Evolutionary conservation across 2,888 invertebrate genomes (phyloP), one percentile per base, ranked within the genome.

Genomic region (Ophioninae sp.): DNA sequence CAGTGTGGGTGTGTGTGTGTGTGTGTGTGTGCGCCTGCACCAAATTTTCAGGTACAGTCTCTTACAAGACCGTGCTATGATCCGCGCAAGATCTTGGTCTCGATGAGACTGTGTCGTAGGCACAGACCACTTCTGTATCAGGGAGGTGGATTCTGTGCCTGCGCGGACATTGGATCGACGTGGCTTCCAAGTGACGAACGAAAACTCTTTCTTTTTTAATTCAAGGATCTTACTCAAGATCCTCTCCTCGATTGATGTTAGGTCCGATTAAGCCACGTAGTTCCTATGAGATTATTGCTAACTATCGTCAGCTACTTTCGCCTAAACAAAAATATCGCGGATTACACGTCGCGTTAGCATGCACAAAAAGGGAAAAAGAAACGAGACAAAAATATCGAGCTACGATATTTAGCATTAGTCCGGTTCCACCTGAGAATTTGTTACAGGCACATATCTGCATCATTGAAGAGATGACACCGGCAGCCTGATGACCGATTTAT

Each of bases 31-130:
- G 88, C 89, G 91, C 91, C 93, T 93, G 91, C 93, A 94, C 94
- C 94, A 94, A 94, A 94, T 94, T 94, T 94, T 94, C 94, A 94
- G 95, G 94, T 94, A 93, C 93, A 93, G 93, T 93, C 91, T 92
- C 91, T 84, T 81, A 86, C 87, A 87, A 86, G 88, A 91, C 87
- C 88, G 86, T 86, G 39, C 37, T 65, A 68, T 44, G 69, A 72
- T 79, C 79, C 39, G 21, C 13, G 39, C 39, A 77, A 65, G 74
- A 78, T 73, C 76, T 76, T 87, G 85, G 88, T 89, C 88, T 87
- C 85, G 85, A 87, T 84, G 89, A 91, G 91, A 92, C 92, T 93
- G 92, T 92, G 91, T 89, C 89, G 92, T 92, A 94, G 94, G 93
- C 94, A 94, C 93, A 93, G 94, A 94, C 94, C 93, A 94, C 93